Evolutionary conservation across 1,140 invertebrate genomes (phyloP), one percentile per base, ranked within the genome.

Genomic region (Agrypnia vestita): DNA sequence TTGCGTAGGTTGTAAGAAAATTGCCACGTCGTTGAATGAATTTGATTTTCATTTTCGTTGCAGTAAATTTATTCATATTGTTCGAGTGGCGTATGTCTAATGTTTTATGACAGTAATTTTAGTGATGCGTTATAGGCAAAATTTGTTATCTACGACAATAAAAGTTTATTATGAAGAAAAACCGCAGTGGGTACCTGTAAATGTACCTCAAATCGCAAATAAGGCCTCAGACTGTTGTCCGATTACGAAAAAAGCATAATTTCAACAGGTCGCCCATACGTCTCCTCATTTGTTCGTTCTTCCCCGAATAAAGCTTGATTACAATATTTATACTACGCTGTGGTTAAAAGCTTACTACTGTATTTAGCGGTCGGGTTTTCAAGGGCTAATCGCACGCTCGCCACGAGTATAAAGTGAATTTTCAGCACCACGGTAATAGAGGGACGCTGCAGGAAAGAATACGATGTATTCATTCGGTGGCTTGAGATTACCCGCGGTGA

Each of bases 291-390:
- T 62, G 21, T 62, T 62, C 13, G 19, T 17, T 15, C 17, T 12
- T 13, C 17, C 46, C 67, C 67, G 51, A 71, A 71, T 71, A 71
- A 49, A 71, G 67, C 67, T 19, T 51, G 67, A 71, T 53, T 71
- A 71, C 67, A 71, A 71, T 71, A 51, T 51, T 71, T 51, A 49
- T 49, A 19, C n/a, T 15, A 44, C 21, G 9, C 17, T 11, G 21
- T 11, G 15, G 10, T 51, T 21, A 51, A 64, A n/a, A 53, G 17
- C 67, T 25, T n/a, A 53, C 67, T 71, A 71, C 67, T 51, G 67
- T 53, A 71, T 71, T 71, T 51, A 71, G 67, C 67, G 35, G 13
- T 15, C 49, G 49, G 11, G 3, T 8, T 47, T 47, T 44, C 44
- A 67, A 49, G 44, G 43, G 64, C 44, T 49, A 47, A 13, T 15